Conservation (phyloP, 2,113 vertebrate species). For the Strix uralensis region DNA sequence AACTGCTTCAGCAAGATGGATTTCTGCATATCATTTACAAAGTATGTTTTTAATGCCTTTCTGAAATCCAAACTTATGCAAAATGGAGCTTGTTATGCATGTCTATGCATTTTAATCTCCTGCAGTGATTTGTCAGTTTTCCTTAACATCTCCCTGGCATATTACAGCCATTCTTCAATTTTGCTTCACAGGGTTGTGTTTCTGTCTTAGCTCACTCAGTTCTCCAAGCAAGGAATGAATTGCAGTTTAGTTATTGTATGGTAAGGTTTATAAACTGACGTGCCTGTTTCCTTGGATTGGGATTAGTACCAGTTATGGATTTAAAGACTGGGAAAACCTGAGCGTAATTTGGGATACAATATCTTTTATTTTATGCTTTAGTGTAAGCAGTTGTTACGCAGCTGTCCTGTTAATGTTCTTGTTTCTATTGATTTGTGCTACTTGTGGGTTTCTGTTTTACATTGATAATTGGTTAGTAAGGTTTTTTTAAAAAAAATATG, state of each 20-base stretch:
- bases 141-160: not conserved
- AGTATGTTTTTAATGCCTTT: constrained; percentile 56
- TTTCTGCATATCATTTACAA: constrained; percentile 46
- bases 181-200: not conserved
- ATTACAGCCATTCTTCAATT: constrained; percentile 7
- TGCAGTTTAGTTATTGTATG: not conserved
- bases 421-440: not conserved
- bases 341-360: accelerated
- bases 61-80: constrained; percentile 19
- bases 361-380: not conserved
- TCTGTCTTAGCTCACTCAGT: not conserved
- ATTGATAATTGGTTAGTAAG: not conserved
- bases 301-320: not conserved
- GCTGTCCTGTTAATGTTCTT: not conserved
- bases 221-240: not conserved
- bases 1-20: constrained; percentile 51
- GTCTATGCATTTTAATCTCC: constrained; percentile 62
- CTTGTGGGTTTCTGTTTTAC: not conserved
- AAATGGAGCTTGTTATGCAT: not conserved
- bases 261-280: not conserved
- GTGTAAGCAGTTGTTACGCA: not conserved
- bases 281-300: not conserved
- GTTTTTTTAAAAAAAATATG: not conserved
- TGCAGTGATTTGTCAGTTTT: constrained; percentile 35
- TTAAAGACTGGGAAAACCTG: not conserved